These are phyloP conservation scores for Paratrypauchen microcephalus DNA, from an alignment of 2,797 vertebrate species.

Conservation along the genomic window DNA sequence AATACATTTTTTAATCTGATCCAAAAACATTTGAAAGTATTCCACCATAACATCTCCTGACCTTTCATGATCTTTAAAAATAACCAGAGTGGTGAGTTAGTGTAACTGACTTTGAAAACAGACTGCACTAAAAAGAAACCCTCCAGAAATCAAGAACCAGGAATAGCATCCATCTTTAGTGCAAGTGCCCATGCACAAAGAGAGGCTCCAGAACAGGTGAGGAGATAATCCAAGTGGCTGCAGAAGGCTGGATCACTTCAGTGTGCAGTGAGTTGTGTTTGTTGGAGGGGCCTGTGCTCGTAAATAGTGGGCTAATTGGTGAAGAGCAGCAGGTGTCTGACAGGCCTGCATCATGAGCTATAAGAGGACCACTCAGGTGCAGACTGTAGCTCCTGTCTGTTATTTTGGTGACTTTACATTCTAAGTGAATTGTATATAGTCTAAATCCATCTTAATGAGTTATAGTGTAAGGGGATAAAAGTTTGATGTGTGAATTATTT, in stretches of 20 bases:
- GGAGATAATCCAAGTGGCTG: constrained; percentile 4
- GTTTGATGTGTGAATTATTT: too few species aligned
- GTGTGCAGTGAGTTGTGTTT: neutral
- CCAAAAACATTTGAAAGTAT: too few species aligned
- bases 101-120: too few species aligned
- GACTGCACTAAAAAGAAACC: too few species aligned
- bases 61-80: too few species aligned
- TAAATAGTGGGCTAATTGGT: constrained; percentile 5
- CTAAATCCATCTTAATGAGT: neutral
- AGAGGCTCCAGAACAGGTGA: neutral
- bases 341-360: neutral
- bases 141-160: neutral
- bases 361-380: neutral
- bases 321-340: constrained; percentile 5
- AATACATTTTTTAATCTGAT: too few species aligned
- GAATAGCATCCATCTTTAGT: neutral
- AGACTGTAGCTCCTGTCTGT: neutral
- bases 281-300: neutral
- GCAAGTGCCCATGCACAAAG: neutral
- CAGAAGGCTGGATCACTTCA: neutral
- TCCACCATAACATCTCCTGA: too few species aligned
- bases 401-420: neutral
- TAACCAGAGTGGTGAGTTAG: too few species aligned
- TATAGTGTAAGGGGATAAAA: too few species aligned
- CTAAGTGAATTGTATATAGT: neutral